Base-by-base conservation (phyloP, 2,113 vertebrate species). In the Corythornis madagascariensis region DNA sequence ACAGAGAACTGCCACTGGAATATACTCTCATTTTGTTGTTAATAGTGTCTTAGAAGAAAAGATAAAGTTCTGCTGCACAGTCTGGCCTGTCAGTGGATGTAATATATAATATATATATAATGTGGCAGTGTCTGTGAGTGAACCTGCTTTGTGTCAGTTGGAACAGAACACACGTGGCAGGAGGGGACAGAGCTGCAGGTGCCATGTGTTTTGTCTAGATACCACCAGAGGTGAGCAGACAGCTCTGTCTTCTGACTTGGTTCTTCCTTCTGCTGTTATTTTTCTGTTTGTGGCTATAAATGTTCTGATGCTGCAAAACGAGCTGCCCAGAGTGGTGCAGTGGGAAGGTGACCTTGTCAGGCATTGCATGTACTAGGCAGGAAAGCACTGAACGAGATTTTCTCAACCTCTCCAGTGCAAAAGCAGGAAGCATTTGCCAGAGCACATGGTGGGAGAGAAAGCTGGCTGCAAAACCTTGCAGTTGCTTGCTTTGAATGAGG, bases 261-360 rank as follows among this genome's bases (percentile, higher is more conserved):
- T 57, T 79, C 60, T 35, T 82, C 13, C 15, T 59, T 60, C 67
- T 69, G 50, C 28, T 76, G 26, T 40, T 67, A 38, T 19, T 71
- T 92, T 65, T 84, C 66, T 84, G 17, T 72, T 90, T 84, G 67
- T 94, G 33, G 14, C 66, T 74, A 33, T 38, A 75, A 84, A 89
- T 78, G 64, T 78, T 85, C 59, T 31, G 83, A 53, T 48, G 71
- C 35, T 83, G 64, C 67, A 66, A 73, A 87, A 76, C 52, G 40
- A 79, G 25, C 47, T 73, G 22, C 67, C 13, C 52, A 59, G 63
- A 61, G 55, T 56, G 60, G 59, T 57, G 70, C 76, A 65, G 56
- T 29, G 87, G 93, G 89, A 95, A 43, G 56, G 31, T 92, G 89
- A 90, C 89, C 89, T 94, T 96, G 91, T 55, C 56, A 89, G 85